Conservation (phyloP, 2,113 vertebrate species). For the Tachysurus fulvidraco region DNA sequence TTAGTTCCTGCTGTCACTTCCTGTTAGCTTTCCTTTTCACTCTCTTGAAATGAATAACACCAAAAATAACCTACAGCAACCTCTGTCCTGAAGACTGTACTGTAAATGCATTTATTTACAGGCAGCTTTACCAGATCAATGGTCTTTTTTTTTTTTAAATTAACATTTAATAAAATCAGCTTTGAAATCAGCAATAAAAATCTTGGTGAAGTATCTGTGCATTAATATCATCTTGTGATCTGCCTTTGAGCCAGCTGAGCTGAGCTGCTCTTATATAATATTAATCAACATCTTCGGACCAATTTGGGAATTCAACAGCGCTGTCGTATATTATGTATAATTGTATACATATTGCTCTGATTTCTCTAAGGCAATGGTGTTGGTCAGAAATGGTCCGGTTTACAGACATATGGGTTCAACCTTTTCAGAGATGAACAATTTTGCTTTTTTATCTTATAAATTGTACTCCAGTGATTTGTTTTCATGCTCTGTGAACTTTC, state of each 20-base stretch:
- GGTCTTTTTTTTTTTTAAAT: neutral
- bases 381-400: constrained; percentile 14
- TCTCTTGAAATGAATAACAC: neutral
- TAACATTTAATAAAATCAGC: neutral
- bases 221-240: neutral
- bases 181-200: neutral
- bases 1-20: neutral
- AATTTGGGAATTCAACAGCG: neutral
- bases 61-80: neutral
- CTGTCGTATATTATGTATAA: neutral
- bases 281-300: neutral
- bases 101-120: neutral
- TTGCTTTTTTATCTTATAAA: constrained; percentile 1
- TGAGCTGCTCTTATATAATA: neutral
- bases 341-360: neutral
- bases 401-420: constrained; percentile 24
- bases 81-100: neutral
- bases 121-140: neutral
- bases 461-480: constrained; percentile 19
- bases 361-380: neutral
- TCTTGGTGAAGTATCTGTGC: neutral
- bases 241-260: neutral
- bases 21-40: neutral
- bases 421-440: constrained; percentile 24
- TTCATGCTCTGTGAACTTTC: constrained; percentile 9